Evolutionary conservation across 2,888 invertebrate genomes (phyloP).

Genomic region (Leptopilina syphax): DNA sequence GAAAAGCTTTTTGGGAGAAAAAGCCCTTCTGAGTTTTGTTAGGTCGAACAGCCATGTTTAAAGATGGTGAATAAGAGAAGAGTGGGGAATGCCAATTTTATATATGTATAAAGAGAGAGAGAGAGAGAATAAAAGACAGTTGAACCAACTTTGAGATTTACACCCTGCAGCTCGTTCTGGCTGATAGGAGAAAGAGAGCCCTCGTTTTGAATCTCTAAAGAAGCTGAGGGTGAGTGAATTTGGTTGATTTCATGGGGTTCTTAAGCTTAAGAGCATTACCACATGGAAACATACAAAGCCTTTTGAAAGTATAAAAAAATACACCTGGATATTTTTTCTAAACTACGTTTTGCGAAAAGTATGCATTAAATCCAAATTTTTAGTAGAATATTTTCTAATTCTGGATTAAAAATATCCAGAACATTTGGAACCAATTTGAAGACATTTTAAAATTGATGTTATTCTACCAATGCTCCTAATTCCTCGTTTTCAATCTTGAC

Average conservation of each 20-base stretch:
- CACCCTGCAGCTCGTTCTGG: constrained; percentile 69
- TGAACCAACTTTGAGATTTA: constrained; percentile 73
- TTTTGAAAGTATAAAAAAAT: neutral
- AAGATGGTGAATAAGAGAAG: constrained; percentile 35
- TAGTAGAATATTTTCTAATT: no score
- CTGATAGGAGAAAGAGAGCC: constrained; percentile 64
- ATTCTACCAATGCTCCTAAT: neutral
- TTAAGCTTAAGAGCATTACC: constrained; percentile 13
- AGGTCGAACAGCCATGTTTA: neutral
- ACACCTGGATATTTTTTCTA: neutral
- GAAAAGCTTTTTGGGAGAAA: constrained; percentile 9
- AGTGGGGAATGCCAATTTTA: constrained; percentile 60
- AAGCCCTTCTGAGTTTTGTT: constrained; percentile 12
- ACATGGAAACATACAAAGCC: neutral
- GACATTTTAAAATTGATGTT: neutral
- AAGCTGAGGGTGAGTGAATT: constrained; percentile 51
- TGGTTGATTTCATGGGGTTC: constrained; percentile 48
- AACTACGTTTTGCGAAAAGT: neutral
- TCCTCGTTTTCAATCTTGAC: neutral
- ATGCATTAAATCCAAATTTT: no score
- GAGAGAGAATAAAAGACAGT: constrained; percentile 64
- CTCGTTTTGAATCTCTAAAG: constrained; percentile 53
- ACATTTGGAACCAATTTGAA: no score
- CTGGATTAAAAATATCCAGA: no score
- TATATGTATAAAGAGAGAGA: no score